Evolutionary conservation across 1,140 invertebrate species (phyloP).

Genomic region (Platorchestia sp.): DNA sequence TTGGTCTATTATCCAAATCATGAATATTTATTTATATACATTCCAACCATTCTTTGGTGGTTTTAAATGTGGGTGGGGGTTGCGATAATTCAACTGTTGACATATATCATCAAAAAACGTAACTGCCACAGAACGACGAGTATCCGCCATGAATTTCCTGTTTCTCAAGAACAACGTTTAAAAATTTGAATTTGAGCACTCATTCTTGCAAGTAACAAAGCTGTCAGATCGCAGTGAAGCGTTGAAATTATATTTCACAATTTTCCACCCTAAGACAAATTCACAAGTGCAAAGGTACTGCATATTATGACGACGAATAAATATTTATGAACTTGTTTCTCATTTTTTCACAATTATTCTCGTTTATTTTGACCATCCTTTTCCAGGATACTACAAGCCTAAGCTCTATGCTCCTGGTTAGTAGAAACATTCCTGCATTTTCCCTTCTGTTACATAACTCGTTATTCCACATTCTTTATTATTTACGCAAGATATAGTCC

Average conservation of each 20-base stretch:
- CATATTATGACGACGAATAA: not conserved
- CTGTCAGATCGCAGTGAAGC: not conserved
- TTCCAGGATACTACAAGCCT: constrained; percentile 54
- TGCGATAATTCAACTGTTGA: too few species aligned
- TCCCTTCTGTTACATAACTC: not conserved
- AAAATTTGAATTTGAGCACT: not conserved
- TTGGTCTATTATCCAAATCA: too few species aligned
- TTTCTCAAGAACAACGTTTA: too few species aligned
- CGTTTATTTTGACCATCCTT: constrained; percentile 14
- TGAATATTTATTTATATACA: too few species aligned
- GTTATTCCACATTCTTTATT: not conserved
- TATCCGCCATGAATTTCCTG: too few species aligned
- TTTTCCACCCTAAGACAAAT: not conserved
- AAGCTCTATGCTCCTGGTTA: constrained; percentile 51
- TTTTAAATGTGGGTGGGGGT: too few species aligned
- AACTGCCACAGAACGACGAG: too few species aligned
- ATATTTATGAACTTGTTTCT: not conserved
- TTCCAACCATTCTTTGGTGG: too few species aligned
- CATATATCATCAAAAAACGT: too few species aligned
- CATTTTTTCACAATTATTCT: not conserved
- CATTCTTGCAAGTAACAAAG: not conserved
- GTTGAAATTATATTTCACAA: not conserved
- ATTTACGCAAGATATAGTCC: not conserved
- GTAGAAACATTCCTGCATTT: not conserved
- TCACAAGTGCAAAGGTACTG: not conserved